Evolutionary conservation across 2,797 vertebrate species (phyloP), one percentile per base, ranked within the genome.

Genomic region (Dermochelys coriacea): DNA sequence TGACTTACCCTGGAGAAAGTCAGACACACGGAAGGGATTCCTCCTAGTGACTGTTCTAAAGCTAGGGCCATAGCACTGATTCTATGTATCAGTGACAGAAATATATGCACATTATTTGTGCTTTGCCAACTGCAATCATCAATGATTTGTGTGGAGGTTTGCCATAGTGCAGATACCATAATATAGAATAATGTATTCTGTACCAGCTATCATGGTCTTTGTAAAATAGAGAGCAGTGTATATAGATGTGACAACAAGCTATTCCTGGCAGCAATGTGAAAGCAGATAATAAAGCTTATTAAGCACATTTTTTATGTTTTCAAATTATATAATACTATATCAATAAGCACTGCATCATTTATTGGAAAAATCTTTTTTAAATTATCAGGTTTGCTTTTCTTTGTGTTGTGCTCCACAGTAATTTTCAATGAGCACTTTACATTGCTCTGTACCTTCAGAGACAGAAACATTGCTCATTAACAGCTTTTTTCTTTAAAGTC

Each of bases 401-500:
- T 81, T 64, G 3, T 85, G 29, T 27, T 80, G 80, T 59, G 37
- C 86, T 47, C 8, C 82, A 45, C 16, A 1, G 84, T 94, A 11
- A 34, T 95, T 94, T 91, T 37, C n/a, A 54, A 37, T 52, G 54
- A 25, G 78, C 6, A 5, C 90, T 94, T 93, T 86, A 95, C 95
- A 93, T 86, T 16, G 51, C 12, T 88, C 9, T 95, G 97, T 97
- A 97, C 96, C 94, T 98, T 98, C 83, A 93, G 91, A 45, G 95
- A 84, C 6, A 94, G 82, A 89, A 96, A 95, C 96, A 97, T 97
- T 87, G 81, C 84, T 97, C 84, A 91, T 71, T 50, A 90, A 54
- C 74, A 85, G 88, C 74, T 88, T 34, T 85, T 80, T 94, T 81
- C 85, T 95, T 52, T 89, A 57, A 93, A 55, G 59, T 87, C 6